phyloP scores from a whole-genome alignment of 2,113 vertebrate species.

The Pterocles gutturalis region DNA sequence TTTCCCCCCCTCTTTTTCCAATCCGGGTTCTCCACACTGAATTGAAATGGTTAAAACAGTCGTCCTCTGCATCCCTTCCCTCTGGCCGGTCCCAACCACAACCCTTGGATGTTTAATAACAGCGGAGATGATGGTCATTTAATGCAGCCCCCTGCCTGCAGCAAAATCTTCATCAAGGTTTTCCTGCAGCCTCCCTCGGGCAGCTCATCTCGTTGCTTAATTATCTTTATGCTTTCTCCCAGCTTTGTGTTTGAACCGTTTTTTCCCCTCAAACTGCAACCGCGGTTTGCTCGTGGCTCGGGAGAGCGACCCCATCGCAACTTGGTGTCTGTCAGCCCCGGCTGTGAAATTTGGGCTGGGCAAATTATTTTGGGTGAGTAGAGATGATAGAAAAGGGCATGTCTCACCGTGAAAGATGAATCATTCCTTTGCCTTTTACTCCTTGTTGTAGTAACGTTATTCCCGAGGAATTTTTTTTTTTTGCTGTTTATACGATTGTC shows the following conservation, averaged over 20 bases:
- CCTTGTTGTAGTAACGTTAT: conserved; percentile 60
- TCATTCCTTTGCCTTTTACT: conserved; percentile 55
- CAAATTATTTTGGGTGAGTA: conserved; percentile 67
- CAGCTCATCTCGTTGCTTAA: conserved; percentile 41
- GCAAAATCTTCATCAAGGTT: conserved; percentile 55
- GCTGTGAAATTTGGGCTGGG: conserved; percentile 65
- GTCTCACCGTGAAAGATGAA: conserved; percentile 61
- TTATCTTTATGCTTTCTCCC: conserved; percentile 48
- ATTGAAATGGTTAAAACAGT: not conserved
- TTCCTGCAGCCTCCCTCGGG: conserved; percentile 29
- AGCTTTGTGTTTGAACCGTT: conserved; percentile 12
- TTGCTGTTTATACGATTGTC: conserved; percentile 66
- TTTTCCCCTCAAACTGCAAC: not conserved
- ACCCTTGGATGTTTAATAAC: not conserved
- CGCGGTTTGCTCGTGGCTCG: not conserved
- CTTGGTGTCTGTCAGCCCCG: conserved; percentile 10
- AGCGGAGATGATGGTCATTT: conserved; percentile 14
- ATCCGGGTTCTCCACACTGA: not conserved
- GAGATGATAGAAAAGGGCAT: conserved; percentile 72
- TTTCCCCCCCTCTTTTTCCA: not conserved
- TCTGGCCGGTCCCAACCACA: not conserved
- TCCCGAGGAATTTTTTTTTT: conserved; percentile 43
- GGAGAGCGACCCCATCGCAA: conserved; percentile 35
- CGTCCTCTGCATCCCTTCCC: not conserved
- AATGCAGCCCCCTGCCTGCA: conserved; percentile 46